phyloP scores from a whole-genome alignment of 1,140 invertebrate species.

The Leptonema lineaticorne region DNA sequence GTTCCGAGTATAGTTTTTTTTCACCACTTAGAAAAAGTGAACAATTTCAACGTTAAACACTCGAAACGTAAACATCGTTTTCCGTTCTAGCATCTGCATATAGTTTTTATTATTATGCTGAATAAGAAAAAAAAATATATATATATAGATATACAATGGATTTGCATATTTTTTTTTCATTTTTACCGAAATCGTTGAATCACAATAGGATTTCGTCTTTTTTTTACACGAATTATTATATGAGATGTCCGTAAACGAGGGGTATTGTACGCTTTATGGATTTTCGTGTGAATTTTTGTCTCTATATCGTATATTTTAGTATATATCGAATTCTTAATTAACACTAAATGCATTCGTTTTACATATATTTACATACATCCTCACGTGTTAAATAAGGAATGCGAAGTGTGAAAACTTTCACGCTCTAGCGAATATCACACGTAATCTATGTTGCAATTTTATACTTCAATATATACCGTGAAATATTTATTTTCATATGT shows the following conservation, averaged over 20 bases:
- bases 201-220: too few relatives aligned
- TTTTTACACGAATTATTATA: too few relatives aligned
- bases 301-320: not conserved
- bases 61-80: too few relatives aligned
- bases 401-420: conserved; percentile 10
- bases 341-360: not conserved
- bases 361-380: not conserved
- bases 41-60: too few relatives aligned
- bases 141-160: too few relatives aligned
- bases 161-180: not conserved
- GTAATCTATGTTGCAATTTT: too few relatives aligned
- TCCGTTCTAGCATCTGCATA: too few relatives aligned
- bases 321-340: not conserved
- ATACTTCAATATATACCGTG: too few relatives aligned
- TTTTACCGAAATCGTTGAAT: too few relatives aligned
- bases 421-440: not conserved
- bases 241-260: not conserved
- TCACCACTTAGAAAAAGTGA: not conserved
- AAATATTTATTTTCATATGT: too few relatives aligned
- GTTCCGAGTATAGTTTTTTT: not conserved
- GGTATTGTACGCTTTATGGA: not conserved
- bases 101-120: too few relatives aligned
- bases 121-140: too few relatives aligned
- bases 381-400: not conserved
- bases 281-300: not conserved